These are phyloP conservation scores for Ageneiosus marmoratus DNA, from an alignment of 2,113 vertebrate genomes.

Conservation along the genomic window DNA sequence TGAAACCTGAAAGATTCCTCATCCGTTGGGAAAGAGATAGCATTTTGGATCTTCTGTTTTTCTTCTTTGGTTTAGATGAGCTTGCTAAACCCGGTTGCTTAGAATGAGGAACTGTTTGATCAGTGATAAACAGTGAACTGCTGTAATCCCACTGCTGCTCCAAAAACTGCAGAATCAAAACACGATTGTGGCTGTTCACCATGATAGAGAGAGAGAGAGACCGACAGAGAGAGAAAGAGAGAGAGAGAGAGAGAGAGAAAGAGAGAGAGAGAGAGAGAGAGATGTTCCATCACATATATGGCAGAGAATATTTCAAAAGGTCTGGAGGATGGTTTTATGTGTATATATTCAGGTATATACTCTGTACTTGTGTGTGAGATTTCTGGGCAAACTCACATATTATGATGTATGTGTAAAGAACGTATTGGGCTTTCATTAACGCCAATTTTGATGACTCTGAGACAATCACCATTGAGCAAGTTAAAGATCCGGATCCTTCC, in stretches of 20 bases:
- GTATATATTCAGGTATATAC: neutral
- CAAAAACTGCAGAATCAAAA: conserved; percentile 80
- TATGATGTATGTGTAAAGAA: conserved; percentile 72
- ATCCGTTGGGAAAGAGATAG: conserved; percentile 35
- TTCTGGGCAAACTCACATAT: conserved; percentile 69
- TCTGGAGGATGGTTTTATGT: neutral
- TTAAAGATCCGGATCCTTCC: conserved; percentile 87
- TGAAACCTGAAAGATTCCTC: conserved; percentile 14
- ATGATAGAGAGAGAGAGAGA: conserved; percentile 74
- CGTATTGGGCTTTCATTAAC: conserved; percentile 68
- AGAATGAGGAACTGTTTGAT: conserved; percentile 11
- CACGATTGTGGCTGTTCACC: conserved; percentile 70
- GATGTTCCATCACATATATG: neutral
- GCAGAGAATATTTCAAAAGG: neutral
- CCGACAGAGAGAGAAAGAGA: neutral
- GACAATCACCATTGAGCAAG: conserved; percentile 81
- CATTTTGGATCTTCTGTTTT: neutral
- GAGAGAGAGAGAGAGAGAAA: conserved; percentile 42
- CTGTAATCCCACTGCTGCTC: conserved; percentile 79
- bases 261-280: neutral
- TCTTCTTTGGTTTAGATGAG: conserved; percentile 29
- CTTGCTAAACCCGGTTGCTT: neutral
- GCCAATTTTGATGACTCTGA: conserved; percentile 75
- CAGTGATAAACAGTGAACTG: neutral
- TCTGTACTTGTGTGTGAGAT: neutral